Evolutionary conservation across 2,113 vertebrate species (phyloP), one percentile per base, ranked within the genome.

Genomic region (Mormyrus lacerda): DNA sequence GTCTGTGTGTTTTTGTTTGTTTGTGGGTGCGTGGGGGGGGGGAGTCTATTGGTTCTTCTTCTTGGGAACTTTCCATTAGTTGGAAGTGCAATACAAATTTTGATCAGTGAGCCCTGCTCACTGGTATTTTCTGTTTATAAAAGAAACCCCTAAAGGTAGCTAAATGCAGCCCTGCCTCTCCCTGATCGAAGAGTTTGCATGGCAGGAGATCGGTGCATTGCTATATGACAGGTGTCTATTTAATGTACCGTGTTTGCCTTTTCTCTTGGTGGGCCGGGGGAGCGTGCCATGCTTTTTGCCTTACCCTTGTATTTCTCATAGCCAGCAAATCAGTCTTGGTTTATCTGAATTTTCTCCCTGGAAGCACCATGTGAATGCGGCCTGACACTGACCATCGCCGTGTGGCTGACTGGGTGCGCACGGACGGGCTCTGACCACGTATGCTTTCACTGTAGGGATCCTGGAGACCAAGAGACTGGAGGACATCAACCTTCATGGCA

Each of bases 401-500:
- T 35, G n/a, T n/a, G 1, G 27, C 31, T 7, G 31, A 15, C n/a
- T 79, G 35, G 69, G 31, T 35, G 31, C 0, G 4, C 15, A 19
- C 5, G 31, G 13, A 76, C 35, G 4, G 2, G 35, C 35, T 42
- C 73, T 79, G 13, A 79, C 13, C 15, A 19, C 4, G 1, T 79
- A 6, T 27, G 6, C 55, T 87, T 24, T 45, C 1, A 9, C 39
- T 9, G 87, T 48, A 99, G 98, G 98, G 91, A 97, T 99, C 92
- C 90, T 99, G 95, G 98, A 99, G 94, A 98, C 97, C 87, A 97
- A 98, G 92, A 95, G 98, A 19, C 94, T 99, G 92, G 96, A 96
- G 24, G 95, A 98, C 0, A 31, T 96, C 90, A 96, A 92, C 76
- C 91, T 91, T 9, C 87, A 93, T 42, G 95, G 94, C 44, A 95